phyloP scores from a whole-genome alignment of 2,113 vertebrate species.

The Tachuris rubrigastra region DNA sequence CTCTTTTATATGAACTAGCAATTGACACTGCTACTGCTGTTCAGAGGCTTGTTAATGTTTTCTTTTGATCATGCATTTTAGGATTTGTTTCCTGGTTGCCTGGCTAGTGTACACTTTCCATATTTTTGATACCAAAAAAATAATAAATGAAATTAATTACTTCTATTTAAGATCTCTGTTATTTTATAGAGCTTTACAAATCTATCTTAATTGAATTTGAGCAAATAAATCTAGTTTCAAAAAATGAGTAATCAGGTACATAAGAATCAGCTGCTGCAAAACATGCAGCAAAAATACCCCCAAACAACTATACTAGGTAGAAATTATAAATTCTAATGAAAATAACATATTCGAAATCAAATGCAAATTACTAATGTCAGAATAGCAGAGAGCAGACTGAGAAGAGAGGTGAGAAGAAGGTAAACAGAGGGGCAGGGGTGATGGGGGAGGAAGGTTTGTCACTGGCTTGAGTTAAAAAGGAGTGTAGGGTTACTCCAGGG shows the following conservation, averaged over 20 bases:
- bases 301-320: background rate
- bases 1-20: background rate
- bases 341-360: background rate
- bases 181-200: background rate
- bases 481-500: background rate
- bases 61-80: background rate
- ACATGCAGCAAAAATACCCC: background rate
- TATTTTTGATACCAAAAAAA: background rate
- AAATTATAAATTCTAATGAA: background rate
- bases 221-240: background rate
- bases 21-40: background rate
- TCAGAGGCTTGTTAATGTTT: background rate
- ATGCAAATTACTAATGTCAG: background rate
- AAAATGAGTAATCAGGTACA: background rate
- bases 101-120: background rate
- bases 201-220: background rate
- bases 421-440: background rate
- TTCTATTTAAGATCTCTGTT: background rate
- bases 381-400: background rate
- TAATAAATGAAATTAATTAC: background rate
- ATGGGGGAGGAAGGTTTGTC: background rate
- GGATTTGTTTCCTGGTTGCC: background rate
- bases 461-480: background rate
- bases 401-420: background rate
- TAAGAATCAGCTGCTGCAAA: background rate